Percentiles rank a stretch among this genome's conserved stretches.
Evolutionary conservation across 2,888 invertebrate genomes (phyloP).

Genomic region (Rhorus exstirpatorius): DNA sequence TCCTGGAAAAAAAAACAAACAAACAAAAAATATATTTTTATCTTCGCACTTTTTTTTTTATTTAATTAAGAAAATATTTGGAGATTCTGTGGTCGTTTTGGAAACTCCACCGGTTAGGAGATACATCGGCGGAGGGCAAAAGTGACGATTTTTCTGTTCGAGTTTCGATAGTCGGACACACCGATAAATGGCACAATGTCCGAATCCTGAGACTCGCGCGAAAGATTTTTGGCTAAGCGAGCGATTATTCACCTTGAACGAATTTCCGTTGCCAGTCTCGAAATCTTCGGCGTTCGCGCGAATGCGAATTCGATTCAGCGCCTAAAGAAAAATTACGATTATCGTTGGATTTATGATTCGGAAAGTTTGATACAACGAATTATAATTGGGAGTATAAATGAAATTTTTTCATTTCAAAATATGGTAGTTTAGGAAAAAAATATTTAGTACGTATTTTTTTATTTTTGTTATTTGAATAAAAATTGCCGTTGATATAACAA

Average conservation of each 20-base stretch:
- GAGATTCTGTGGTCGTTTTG: conserved; percentile 46
- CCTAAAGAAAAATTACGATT: background rate
- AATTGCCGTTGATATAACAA: no score
- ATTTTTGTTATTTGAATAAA: no score
- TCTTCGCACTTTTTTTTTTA: background rate
- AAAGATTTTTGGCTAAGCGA: background rate
- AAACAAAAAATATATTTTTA: background rate
- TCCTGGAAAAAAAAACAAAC: background rate
- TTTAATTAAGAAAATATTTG: background rate
- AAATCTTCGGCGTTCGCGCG: background rate
- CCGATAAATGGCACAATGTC: conserved; percentile 18
- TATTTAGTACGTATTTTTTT: no score
- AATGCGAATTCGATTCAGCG: background rate
- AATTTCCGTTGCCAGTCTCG: background rate
- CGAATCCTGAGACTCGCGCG: conserved; percentile 28
- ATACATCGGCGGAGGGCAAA: conserved; percentile 54
- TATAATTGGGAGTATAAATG: no score
- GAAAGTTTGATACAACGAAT: background rate
- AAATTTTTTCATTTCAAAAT: no score
- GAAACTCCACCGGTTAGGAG: conserved; percentile 54
- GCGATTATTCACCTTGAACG: conserved; percentile 28
- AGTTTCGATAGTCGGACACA: conserved; percentile 39
- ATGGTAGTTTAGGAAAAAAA: no score
- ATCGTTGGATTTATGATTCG: background rate
- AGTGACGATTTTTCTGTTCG: conserved; percentile 57